Conservation (phyloP, 1,140 invertebrate species). For the Subanguina moxae region DNA sequence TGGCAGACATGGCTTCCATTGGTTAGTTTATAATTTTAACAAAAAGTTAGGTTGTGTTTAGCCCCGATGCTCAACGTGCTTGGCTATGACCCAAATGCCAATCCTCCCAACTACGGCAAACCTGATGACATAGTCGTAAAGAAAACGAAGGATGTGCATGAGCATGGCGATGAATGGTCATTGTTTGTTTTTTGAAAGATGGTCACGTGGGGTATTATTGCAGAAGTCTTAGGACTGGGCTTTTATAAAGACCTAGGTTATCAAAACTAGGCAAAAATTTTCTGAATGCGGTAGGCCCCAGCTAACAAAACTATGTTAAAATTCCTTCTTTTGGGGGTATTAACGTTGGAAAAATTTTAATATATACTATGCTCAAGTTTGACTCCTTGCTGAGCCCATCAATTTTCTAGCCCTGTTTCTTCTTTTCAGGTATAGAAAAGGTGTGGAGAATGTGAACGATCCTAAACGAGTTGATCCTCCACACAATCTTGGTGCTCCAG, state of each 20-base stretch:
- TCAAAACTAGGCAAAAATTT: background rate
- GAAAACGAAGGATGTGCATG: slow-evolving; percentile 69
- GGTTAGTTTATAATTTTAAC: slow-evolving; percentile 8
- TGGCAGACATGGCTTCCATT: slow-evolving; percentile 61
- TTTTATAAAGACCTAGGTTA: slow-evolving; percentile 39
- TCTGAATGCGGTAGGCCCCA: no score
- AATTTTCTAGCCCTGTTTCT: no score
- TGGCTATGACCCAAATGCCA: slow-evolving; percentile 63
- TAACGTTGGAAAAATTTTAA: no score
- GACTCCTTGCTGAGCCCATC: no score
- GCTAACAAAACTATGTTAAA: no score
- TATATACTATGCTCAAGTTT: no score
- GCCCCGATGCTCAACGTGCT: slow-evolving; percentile 49
- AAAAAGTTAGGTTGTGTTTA: background rate
- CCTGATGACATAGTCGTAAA: slow-evolving; percentile 77
- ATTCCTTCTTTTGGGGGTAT: no score
- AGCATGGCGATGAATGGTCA: slow-evolving; percentile 62
- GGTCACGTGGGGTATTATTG: no score
- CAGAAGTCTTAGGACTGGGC: no score
- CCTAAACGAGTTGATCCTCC: slow-evolving; percentile 25
- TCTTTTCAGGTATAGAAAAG: slow-evolving; percentile 26
- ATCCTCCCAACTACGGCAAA: slow-evolving; percentile 85
- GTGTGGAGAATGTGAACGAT: slow-evolving; percentile 44
- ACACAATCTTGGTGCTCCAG: background rate
- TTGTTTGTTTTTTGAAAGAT: no score